Percentiles rank a stretch among this genome's conserved stretches.
These are phyloP conservation scores for Hydrotaea diabolus DNA, from an alignment of 2,888 invertebrate genomes.

Conservation along the genomic window DNA sequence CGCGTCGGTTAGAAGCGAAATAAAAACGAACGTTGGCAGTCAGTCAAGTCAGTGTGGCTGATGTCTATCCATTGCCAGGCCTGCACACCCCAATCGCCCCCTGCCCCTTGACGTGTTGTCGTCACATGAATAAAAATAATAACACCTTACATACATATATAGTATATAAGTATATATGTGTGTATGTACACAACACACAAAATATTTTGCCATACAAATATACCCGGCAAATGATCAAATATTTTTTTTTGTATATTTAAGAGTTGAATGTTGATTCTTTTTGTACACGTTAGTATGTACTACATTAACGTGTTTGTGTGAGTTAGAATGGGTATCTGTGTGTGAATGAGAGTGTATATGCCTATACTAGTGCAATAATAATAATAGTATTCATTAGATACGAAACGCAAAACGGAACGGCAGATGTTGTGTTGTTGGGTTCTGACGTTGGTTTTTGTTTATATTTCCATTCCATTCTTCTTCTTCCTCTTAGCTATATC, in stretches of 20 bases:
- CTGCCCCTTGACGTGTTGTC: constrained; percentile 7
- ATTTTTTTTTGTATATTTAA: constrained; percentile 3
- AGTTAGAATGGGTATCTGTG: background rate
- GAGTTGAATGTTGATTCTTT: constrained; percentile 14
- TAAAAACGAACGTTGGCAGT: background rate
- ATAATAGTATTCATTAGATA: constrained; percentile 1
- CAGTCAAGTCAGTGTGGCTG: background rate
- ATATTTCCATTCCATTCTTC: constrained; percentile 74
- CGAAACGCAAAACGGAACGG: background rate
- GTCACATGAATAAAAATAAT: constrained; percentile 37
- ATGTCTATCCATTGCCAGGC: background rate
- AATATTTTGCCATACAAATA: constrained; percentile 1
- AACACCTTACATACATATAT: constrained; percentile 16
- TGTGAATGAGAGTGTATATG: background rate
- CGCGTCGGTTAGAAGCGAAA: too few species aligned
- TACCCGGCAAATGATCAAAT: constrained; percentile 31
- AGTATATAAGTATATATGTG: constrained; percentile 31
- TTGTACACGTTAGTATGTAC: background rate
- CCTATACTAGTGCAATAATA: background rate
- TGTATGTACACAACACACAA: constrained; percentile 35
- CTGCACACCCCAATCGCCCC: constrained; percentile 5
- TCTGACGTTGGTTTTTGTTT: constrained; percentile 66
- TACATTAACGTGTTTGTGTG: background rate
- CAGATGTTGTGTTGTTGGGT: constrained; percentile 33
- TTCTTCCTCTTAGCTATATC: too few species aligned